Base-by-base conservation (phyloP, 1,140 invertebrate genomes). In the Drosophila littoralis region DNA sequence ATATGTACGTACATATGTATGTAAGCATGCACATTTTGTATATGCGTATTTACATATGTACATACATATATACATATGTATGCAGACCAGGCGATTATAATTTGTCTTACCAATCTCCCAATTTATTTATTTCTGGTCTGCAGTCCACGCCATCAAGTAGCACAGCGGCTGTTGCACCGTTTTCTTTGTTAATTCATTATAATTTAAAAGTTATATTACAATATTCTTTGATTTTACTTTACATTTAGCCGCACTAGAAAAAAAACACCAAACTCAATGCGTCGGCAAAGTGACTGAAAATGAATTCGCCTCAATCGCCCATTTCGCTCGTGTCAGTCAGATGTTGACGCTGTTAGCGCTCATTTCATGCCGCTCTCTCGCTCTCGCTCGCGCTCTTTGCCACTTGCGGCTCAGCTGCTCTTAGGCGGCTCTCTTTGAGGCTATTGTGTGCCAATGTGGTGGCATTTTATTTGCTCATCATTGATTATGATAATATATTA, bases 241-340 rank as follows among this genome's bases (percentile, higher is more conserved):
- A 59, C 50, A 58, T 70, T 64, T 15, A 52, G 70, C 57, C 60
- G 57, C 74, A 75, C 68, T 65, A 57, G 32, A 57, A 64, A 72
- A 65, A 72, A 72, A 28, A 22, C 40, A 59, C 59, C 74, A 76
- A 72, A 66, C 74, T 72, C 68, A 46, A 66, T 72, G 74, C 74
- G 74, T 72, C 74, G 69, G 74, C 68, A 76, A 71, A 72, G 35
- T 43, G 73, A 76, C 33, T 76, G 74, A 72, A 72, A 76, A 72
- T 40, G 68, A 76, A 76, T 76, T 76, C 74, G 73, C 73, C 60
- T 64, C 73, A 70, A 40, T 40, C 22, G 50, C 28, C 10, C 22
- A 57, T 50, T 70, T 70, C 72, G 73, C 73, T 22, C 59, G 45
- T 58, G 61, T 66, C 68, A 71, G 51, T 65, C 73, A 75, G 74